Evolutionary conservation across 2,113 vertebrate genomes (phyloP).

Genomic region (Amia ocellicauda): DNA sequence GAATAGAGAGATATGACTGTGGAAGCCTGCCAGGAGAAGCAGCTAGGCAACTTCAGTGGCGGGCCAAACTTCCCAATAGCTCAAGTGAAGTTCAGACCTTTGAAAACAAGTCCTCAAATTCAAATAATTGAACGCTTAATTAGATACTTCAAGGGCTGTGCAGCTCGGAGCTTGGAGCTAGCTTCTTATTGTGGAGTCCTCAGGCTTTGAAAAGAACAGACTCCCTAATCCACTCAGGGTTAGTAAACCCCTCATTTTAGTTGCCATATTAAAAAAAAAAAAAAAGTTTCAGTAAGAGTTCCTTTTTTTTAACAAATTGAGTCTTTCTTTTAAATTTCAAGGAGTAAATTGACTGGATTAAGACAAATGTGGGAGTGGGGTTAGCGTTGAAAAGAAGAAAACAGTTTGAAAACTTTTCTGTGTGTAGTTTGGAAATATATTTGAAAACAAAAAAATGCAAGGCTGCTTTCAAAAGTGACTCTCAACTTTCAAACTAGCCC

Average conservation of each 20-base stretch:
- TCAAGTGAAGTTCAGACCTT: slow-evolving; percentile 27
- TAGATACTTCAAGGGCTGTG: neutral
- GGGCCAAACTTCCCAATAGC: slow-evolving; percentile 23
- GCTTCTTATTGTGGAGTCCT: neutral
- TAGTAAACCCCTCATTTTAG: slow-evolving; percentile 1
- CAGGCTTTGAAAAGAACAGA: neutral
- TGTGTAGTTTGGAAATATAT: too few relatives aligned
- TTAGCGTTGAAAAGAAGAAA: too few relatives aligned
- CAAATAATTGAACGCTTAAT: neutral
- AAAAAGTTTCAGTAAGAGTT: too few relatives aligned
- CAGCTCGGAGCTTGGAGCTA: neutral
- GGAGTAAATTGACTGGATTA: too few relatives aligned
- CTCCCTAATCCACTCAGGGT: neutral
- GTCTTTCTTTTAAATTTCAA: too few relatives aligned
- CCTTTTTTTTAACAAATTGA: slow-evolving; percentile 59
- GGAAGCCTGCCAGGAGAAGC: slow-evolving; percentile 24
- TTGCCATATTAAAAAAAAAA: neutral
- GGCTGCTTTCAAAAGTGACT: too few relatives aligned
- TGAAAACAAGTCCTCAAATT: neutral
- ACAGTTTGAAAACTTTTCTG: too few relatives aligned
- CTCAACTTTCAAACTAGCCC: too few relatives aligned
- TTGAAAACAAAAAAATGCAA: too few relatives aligned
- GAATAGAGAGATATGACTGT: slow-evolving; percentile 19
- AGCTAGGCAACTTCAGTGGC: slow-evolving; percentile 30
- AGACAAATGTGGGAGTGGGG: too few relatives aligned